Conservation (phyloP, 2,797 vertebrate species). For the Linurgus olivaceus region DNA sequence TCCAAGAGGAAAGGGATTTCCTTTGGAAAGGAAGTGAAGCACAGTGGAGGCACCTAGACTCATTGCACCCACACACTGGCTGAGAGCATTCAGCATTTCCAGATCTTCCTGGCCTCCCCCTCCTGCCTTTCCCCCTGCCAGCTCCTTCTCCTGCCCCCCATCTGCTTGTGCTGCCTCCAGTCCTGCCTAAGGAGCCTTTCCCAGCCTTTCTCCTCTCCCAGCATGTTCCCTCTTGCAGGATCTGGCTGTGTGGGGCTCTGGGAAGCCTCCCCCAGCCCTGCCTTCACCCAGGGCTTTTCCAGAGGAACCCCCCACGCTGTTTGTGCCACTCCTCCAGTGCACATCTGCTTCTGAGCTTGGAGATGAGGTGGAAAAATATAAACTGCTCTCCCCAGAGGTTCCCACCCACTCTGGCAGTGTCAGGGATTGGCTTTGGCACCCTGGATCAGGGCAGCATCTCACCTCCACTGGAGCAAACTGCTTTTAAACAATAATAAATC, state of each 20-base stretch:
- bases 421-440: neutral
- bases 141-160: neutral
- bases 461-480: neutral
- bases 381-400: neutral
- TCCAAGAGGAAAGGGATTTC: neutral
- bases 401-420: neutral
- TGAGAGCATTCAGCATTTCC: neutral
- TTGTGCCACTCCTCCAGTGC: neutral
- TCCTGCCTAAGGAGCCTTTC: neutral
- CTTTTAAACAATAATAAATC: neutral
- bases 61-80: neutral
- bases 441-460: neutral
- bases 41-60: fast-evolving
- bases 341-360: neutral
- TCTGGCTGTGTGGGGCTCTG: neutral
- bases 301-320: fast-evolving
- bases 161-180: neutral
- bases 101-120: neutral
- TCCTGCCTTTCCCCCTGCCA: neutral
- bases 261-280: neutral
- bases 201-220: neutral
- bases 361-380: neutral
- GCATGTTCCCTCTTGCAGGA: neutral
- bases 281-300: neutral
- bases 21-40: neutral